Base-by-base conservation (phyloP, 2,797 vertebrate genomes). In the Gadopsis marmoratus region DNA sequence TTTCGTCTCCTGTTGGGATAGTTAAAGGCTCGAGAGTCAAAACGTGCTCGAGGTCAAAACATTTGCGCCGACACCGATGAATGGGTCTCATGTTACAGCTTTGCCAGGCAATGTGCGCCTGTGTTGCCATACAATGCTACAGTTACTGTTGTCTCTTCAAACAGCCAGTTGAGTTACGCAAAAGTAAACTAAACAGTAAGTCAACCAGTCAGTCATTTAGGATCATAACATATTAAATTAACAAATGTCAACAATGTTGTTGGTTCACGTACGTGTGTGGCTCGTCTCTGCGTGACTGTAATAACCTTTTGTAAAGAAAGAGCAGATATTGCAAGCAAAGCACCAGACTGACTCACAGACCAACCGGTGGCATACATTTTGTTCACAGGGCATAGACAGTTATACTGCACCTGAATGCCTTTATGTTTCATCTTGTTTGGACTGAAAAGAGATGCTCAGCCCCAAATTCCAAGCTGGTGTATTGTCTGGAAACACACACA, bases 401-500 rank as follows among this genome's bases (percentile, higher is more conserved):
- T 37, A 71, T 51, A 53, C 74, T 71, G 58, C 68, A 83, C 76
- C 70, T 86, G 67, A 67, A 61, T 63, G 61, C 45, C 39, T 80
- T 81, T 86, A 58, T 70, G 11, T 68, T 65, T 55, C 13, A 35
- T 66, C 31, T 71, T 2, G 31, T 54, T 79, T 74, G 19, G 29
- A 64, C n/a, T 50, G 26, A 76, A 85, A 81, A 75, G 71, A 74
- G 47, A 73, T 48, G 21, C n/a, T 72, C 19, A 4, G 33, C 48
- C 23, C 2, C 50, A 64, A 79, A 87, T 75, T 26, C 75, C 39
- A 48, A 17, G n/a, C 64, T 17, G 0, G 7, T 0, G 64, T 43
- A 26, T 82, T 88, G 62, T 85, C 68, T 82, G 45, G 58, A 65
- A 64, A 56, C 78, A 50, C 50, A 72, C 79, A 54, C 45, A 72